Conservation (phyloP, 53 echinoderm and acorn worm species). For the Henricia sp. region DNA sequence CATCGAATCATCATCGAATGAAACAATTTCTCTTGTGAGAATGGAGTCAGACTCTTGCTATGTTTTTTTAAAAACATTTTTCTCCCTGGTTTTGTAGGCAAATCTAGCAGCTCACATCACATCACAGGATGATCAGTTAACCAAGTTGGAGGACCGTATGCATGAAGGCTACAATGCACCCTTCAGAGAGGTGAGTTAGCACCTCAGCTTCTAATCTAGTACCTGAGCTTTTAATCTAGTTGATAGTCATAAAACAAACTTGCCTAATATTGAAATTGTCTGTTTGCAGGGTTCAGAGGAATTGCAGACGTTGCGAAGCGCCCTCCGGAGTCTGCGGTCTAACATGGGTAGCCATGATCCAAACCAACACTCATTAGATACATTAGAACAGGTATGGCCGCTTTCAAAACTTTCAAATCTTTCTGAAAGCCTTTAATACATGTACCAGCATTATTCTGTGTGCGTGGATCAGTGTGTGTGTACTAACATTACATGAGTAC, state of each 20-base stretch:
- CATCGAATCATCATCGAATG: too few species aligned
- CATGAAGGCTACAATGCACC: conserved; percentile 33
- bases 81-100: conserved; percentile 52
- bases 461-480: too few species aligned
- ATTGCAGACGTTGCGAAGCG: conserved; percentile 76
- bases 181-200: conserved; percentile 72
- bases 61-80: too few species aligned
- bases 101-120: conserved; percentile 83
- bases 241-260: not conserved
- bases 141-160: conserved; percentile 78
- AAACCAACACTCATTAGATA: conserved; percentile 85
- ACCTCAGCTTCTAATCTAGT: not conserved
- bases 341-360: conserved; percentile 93
- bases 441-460: too few species aligned
- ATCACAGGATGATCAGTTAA: conserved; percentile 81
- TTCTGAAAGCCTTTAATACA: too few species aligned
- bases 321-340: conserved; percentile 78
- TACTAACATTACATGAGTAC: too few species aligned
- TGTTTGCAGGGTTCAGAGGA: conserved; percentile 80
- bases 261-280: not conserved
- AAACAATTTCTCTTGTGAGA: too few species aligned
- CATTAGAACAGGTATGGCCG: conserved; percentile 89
- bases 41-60: too few species aligned
- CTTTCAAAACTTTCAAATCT: too few species aligned
- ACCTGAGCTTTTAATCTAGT: not conserved